Evolutionary conservation across 2,888 invertebrate species (phyloP).

Genomic region (Erebia palarica): DNA sequence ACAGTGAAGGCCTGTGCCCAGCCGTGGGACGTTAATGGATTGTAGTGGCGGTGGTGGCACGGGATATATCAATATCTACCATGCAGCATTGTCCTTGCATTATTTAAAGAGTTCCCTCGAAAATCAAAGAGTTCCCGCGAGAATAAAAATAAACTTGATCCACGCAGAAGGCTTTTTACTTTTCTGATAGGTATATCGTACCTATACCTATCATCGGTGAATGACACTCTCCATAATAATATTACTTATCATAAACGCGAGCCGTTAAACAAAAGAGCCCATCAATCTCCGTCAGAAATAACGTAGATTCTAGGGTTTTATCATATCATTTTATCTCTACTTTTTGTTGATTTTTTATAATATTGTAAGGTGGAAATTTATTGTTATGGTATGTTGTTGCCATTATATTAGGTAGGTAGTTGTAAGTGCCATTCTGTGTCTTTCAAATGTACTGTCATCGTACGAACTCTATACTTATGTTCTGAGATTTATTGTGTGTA

Average conservation of each 20-base stretch:
- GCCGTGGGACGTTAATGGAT: too few species aligned
- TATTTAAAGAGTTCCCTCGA: too few species aligned
- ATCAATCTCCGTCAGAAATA: slow-evolving; percentile 60
- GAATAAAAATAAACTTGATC: too few species aligned
- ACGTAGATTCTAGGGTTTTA: slow-evolving; percentile 35
- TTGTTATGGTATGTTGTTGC: slow-evolving; percentile 2
- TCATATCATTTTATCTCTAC: slow-evolving; percentile 25
- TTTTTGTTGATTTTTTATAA: slow-evolving; percentile 19
- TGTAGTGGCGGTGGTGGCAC: too few species aligned
- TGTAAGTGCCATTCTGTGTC: background rate
- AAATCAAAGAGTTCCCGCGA: too few species aligned
- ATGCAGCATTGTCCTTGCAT: too few species aligned
- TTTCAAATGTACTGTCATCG: too few species aligned
- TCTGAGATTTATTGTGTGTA: too few species aligned
- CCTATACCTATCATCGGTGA: slow-evolving; percentile 27
- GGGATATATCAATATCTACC: too few species aligned
- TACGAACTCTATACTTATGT: too few species aligned
- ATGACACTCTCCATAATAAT: slow-evolving; percentile 62
- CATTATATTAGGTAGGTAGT: background rate
- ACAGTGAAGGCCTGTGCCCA: too few species aligned
- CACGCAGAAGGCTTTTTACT: too few species aligned
- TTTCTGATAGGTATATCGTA: background rate
- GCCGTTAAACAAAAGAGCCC: slow-evolving; percentile 57
- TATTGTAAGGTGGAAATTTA: background rate
- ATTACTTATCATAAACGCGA: slow-evolving; percentile 59